Conservation (phyloP, 2,113 vertebrate genomes). For the Tachycineta bicolor region DNA sequence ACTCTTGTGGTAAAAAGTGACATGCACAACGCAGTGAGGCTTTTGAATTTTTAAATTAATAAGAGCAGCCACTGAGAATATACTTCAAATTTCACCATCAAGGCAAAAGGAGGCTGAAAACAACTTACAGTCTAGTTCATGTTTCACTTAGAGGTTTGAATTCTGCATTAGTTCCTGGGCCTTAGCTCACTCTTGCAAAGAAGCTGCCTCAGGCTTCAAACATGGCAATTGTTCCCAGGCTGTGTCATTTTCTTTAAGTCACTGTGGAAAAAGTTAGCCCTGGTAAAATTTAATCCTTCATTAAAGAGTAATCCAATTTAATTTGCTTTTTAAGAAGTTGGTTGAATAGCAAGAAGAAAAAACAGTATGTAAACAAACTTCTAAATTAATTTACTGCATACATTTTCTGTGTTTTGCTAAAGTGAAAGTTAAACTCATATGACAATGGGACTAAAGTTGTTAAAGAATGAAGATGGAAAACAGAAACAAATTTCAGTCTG, state of each 20-base stretch:
- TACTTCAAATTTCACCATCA: slow-evolving; percentile 29
- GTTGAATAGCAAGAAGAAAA: neutral
- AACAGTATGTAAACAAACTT: neutral
- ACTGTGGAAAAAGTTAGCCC: neutral
- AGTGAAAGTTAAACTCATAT: neutral
- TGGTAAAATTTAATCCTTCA: slow-evolving; percentile 16
- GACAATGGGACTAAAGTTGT: neutral
- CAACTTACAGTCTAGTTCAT: neutral
- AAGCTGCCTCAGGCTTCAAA: neutral
- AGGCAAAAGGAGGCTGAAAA: neutral
- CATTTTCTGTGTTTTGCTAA: neutral
- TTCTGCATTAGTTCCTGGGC: neutral
- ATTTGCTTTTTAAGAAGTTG: neutral
- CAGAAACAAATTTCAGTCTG: neutral
- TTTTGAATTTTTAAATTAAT: slow-evolving; percentile 60
- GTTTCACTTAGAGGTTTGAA: slow-evolving; percentile 10
- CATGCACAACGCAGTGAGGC: slow-evolving; percentile 22
- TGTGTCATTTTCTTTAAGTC: neutral
- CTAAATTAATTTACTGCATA: neutral
- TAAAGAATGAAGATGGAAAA: neutral
- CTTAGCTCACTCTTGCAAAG: neutral
- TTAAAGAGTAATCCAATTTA: neutral
- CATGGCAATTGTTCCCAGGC: neutral
- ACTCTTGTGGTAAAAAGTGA: slow-evolving; percentile 51
- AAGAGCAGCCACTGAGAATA: slow-evolving; percentile 22